Evolutionary conservation across 2,797 vertebrate species (phyloP).

Genomic region (Odontamblyopus rebecca): DNA sequence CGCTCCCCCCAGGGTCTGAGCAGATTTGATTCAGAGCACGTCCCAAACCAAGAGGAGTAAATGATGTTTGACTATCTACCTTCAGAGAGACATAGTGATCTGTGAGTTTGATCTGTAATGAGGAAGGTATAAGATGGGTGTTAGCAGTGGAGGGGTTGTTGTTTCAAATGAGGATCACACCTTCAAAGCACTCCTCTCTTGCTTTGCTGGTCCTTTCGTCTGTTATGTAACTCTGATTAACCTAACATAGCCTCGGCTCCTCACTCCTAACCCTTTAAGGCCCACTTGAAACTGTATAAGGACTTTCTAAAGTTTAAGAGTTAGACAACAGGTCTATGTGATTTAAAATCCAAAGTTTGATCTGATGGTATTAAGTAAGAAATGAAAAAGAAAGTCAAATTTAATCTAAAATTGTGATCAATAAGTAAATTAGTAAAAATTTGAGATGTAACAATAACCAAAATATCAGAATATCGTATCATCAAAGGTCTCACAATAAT

Average conservation of each 20-base stretch:
- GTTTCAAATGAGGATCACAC: slow-evolving; percentile 55
- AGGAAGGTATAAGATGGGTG: slow-evolving; percentile 36
- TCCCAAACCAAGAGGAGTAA: slow-evolving; percentile 19
- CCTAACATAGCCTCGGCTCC: slow-evolving; percentile 37
- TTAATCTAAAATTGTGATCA: too few relatives aligned
- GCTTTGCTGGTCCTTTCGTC: slow-evolving; percentile 8
- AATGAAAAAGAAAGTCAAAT: too few relatives aligned
- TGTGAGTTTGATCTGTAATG: slow-evolving; percentile 59
- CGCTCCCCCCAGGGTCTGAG: background rate
- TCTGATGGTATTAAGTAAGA: too few relatives aligned
- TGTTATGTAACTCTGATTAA: slow-evolving; percentile 27
- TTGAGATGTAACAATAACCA: too few relatives aligned
- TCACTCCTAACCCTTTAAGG: slow-evolving; percentile 41
- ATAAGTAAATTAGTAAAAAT: too few relatives aligned
- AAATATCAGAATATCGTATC: too few relatives aligned
- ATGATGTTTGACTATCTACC: slow-evolving; percentile 34
- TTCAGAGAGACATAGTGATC: slow-evolving; percentile 20
- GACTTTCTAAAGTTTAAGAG: background rate
- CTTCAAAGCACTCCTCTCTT: slow-evolving; percentile 54
- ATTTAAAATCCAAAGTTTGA: too few relatives aligned
- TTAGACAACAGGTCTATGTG: too few relatives aligned
- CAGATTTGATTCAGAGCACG: slow-evolving; percentile 23
- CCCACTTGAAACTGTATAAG: slow-evolving; percentile 13
- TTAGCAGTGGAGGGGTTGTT: slow-evolving; percentile 40
- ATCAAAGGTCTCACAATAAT: too few relatives aligned